Evolutionary conservation across 2,888 invertebrate genomes (phyloP).

Genomic region (Drosophila koepferae): DNA sequence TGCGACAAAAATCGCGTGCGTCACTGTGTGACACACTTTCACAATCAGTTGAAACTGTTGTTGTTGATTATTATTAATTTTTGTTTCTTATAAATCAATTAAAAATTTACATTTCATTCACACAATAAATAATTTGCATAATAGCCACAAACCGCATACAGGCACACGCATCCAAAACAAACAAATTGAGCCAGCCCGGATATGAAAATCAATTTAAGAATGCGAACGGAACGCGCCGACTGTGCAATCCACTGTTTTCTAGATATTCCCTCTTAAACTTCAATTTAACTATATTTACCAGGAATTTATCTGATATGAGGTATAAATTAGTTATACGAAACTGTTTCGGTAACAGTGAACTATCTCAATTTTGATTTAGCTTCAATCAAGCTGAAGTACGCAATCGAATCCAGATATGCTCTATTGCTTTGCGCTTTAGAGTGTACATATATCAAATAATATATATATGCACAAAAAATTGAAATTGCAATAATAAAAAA

Average conservation of each 20-base stretch:
- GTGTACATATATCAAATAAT: too few relatives aligned
- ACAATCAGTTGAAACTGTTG: background rate
- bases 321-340: background rate
- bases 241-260: background rate
- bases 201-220: background rate
- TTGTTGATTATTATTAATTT: too few relatives aligned
- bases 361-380: background rate
- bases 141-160: conserved; percentile 48
- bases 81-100: conserved; percentile 62
- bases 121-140: conserved; percentile 72
- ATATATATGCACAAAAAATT: too few relatives aligned
- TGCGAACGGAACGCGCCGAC: background rate
- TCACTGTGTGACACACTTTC: conserved; percentile 59
- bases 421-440: background rate
- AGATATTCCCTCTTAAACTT: too few relatives aligned
- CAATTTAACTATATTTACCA: background rate
- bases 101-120: conserved; percentile 74
- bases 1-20: conserved; percentile 52
- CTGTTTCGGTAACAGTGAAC: background rate
- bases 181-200: background rate
- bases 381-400: background rate
- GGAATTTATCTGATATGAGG: background rate
- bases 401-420: background rate
- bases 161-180: conserved; percentile 19
- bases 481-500: background rate